Percentiles rank a stretch among this genome's conserved stretches.
phyloP scores from a whole-genome alignment of 2,797 vertebrate species.

The Neosilurus hyrtlii region DNA sequence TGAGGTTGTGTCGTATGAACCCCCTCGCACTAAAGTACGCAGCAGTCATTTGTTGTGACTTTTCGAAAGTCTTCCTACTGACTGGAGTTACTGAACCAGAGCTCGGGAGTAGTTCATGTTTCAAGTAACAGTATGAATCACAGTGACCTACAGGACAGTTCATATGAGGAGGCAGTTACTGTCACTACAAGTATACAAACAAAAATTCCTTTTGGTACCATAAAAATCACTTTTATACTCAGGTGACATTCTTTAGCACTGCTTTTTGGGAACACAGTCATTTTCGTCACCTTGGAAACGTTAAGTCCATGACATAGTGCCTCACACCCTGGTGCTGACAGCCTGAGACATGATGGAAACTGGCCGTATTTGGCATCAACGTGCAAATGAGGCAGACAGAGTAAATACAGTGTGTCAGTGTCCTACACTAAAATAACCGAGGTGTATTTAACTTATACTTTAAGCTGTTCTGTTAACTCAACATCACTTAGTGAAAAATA shows the following conservation, averaged over 20 bases:
- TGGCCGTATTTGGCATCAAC: slow-evolving; percentile 68
- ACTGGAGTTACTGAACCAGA: slow-evolving; percentile 63
- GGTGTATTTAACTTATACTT: slow-evolving; percentile 16
- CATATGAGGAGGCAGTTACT: slow-evolving; percentile 57
- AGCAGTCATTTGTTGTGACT: slow-evolving; percentile 40
- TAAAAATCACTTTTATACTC: slow-evolving; percentile 30
- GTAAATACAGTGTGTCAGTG: slow-evolving; percentile 48
- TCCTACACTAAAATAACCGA: slow-evolving; percentile 22
- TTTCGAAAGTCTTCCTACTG: slow-evolving; percentile 53
- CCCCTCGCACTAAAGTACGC: slow-evolving; percentile 13
- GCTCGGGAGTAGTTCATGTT: slow-evolving; percentile 42
- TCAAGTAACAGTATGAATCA: slow-evolving; percentile 68
- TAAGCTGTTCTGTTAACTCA: slow-evolving; percentile 19
- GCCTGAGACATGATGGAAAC: slow-evolving; percentile 30
- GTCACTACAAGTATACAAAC: slow-evolving; percentile 64
- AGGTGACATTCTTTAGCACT: slow-evolving; percentile 44
- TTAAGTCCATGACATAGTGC: slow-evolving; percentile 10
- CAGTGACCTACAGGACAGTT: slow-evolving; percentile 64
- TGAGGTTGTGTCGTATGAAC: slow-evolving; percentile 6
- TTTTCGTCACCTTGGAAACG: slow-evolving; percentile 45
- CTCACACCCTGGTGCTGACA: slow-evolving; percentile 50
- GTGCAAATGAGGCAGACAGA: slow-evolving; percentile 47
- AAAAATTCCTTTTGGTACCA: slow-evolving; percentile 45
- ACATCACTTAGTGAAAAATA: slow-evolving; percentile 24
- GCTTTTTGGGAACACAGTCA: slow-evolving; percentile 50